Conservation (phyloP, 2,113 vertebrate genomes). For the Oreamnos americanus region DNA sequence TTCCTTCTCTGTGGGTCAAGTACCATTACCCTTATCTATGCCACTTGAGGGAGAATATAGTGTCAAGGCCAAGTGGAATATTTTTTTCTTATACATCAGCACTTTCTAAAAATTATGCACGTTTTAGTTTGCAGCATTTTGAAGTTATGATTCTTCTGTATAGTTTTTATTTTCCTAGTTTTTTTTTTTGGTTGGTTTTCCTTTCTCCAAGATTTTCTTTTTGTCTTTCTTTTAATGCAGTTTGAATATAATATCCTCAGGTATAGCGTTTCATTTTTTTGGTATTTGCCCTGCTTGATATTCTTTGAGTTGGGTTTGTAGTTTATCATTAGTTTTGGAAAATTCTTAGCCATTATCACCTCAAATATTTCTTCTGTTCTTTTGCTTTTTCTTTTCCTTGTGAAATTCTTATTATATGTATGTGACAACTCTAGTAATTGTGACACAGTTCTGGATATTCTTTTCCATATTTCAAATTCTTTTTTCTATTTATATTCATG, state of each 20-base stretch:
- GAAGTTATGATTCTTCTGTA: neutral
- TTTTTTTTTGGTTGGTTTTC: neutral
- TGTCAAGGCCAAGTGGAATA: neutral
- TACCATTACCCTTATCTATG: too few relatives aligned
- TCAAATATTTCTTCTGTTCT: neutral
- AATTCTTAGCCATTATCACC: neutral
- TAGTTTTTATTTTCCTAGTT: neutral
- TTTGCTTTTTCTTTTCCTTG: neutral
- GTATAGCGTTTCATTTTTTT: neutral
- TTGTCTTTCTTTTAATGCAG: neutral
- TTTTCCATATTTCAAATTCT: neutral
- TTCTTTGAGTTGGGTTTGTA: neutral
- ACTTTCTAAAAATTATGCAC: neutral
- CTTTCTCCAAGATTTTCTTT: neutral
- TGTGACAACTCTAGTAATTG: neutral
- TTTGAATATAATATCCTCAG: neutral
- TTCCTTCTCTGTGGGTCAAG: neutral
- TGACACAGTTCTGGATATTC: neutral
- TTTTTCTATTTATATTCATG: neutral
- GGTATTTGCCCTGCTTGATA: neutral
- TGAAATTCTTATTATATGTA: neutral
- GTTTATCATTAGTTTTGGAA: neutral
- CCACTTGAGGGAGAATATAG: neutral
- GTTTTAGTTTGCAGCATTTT: neutral
- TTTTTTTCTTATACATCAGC: neutral